Conservation (phyloP, 2,888 invertebrate genomes). For the Pasiphila rectangulata region DNA sequence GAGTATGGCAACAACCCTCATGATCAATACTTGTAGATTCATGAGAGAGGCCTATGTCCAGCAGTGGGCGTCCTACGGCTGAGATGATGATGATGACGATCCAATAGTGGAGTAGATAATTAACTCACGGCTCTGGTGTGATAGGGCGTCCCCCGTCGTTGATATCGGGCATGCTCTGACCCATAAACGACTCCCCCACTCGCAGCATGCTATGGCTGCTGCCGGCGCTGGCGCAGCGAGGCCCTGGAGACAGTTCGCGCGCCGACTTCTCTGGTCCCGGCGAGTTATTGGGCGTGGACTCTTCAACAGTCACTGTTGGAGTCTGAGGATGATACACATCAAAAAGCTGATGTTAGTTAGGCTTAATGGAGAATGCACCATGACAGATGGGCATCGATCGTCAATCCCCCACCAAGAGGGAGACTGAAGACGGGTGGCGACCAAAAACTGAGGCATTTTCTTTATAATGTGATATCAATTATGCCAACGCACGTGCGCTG, state of each 20-base stretch:
- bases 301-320: slow-evolving; percentile 38
- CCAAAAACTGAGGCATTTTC: too few relatives aligned
- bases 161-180: slow-evolving; percentile 91
- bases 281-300: slow-evolving; percentile 34
- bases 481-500: too few relatives aligned
- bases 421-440: too few relatives aligned
- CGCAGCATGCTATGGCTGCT: slow-evolving; percentile 76
- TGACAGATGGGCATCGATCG: too few relatives aligned
- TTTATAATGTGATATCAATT: too few relatives aligned
- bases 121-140: slow-evolving; percentile 18
- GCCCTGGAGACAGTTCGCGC: slow-evolving; percentile 28
- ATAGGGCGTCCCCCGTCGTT: slow-evolving; percentile 37
- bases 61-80: too few relatives aligned
- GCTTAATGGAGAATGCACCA: not conserved
- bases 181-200: slow-evolving; percentile 86
- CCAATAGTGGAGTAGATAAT: not conserved
- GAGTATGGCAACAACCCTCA: too few relatives aligned
- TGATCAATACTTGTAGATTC: too few relatives aligned
- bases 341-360: too few relatives aligned
- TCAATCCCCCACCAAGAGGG: too few relatives aligned
- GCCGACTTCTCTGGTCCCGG: too few relatives aligned
- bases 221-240: slow-evolving; percentile 40
- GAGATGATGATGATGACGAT: not conserved
- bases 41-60: too few relatives aligned
- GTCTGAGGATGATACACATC: slow-evolving; percentile 8